Conservation (phyloP, 2,888 invertebrate species). For the Antheraea assamensis region DNA sequence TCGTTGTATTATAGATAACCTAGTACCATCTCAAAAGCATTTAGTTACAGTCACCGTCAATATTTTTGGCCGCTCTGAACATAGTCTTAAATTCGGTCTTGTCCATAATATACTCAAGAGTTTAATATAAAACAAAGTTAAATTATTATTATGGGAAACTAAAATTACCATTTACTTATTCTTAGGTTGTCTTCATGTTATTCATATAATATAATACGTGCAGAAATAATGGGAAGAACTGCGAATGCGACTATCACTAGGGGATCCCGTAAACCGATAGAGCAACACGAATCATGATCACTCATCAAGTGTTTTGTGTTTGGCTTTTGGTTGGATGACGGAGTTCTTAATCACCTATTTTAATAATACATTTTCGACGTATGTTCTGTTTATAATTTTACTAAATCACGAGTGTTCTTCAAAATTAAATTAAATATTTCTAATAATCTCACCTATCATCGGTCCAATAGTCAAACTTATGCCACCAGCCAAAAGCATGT, state of each 20-base stretch:
- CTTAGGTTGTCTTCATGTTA: no score
- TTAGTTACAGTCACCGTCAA: background rate
- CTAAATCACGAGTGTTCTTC: background rate
- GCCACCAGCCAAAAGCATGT: slow-evolving; percentile 83
- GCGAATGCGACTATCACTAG: no score
- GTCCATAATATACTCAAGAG: no score
- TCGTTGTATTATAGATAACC: no score
- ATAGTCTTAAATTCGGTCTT: no score
- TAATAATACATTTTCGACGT: background rate
- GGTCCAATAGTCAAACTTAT: slow-evolving; percentile 83
- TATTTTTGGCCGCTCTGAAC: no score
- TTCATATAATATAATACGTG: no score
- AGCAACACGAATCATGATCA: background rate
- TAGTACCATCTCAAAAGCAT: no score
- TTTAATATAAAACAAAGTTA: no score
- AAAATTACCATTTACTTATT: no score
- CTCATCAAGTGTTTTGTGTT: background rate
- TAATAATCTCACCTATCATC: slow-evolving; percentile 77
- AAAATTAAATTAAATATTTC: background rate
- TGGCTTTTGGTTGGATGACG: background rate
- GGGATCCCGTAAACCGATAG: background rate
- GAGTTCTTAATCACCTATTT: background rate
- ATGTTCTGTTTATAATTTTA: background rate
- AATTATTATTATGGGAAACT: no score
- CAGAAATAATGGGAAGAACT: no score